Conservation (phyloP, 2,113 vertebrate genomes). For the Bos indicus region DNA sequence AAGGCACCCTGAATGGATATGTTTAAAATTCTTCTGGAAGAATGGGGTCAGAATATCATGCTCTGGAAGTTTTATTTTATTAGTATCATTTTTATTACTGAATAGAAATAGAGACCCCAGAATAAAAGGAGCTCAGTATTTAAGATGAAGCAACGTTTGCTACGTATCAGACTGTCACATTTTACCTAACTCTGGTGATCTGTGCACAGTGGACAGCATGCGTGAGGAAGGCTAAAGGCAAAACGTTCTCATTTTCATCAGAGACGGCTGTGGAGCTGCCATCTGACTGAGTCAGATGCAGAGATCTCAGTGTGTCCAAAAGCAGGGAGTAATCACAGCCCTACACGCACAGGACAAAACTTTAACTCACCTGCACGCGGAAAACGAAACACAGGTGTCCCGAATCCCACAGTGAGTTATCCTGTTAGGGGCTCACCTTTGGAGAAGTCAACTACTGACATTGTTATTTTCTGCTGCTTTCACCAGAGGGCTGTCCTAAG, state of each 20-base stretch:
- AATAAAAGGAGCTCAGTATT: not conserved
- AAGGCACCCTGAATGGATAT: not conserved
- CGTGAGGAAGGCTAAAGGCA: not conserved
- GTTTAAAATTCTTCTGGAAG: not conserved
- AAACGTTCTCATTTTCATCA: not conserved
- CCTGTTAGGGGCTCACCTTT: not conserved
- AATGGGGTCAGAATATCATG: not conserved
- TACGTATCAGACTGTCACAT: not conserved
- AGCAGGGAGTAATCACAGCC: not conserved
- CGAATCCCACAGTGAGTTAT: not conserved
- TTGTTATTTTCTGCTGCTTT: not conserved
- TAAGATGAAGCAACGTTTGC: not conserved
- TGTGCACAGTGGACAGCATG: not conserved
- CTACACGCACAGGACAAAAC: not conserved
- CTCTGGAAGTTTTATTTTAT: not conserved
- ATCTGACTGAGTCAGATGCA: not conserved
- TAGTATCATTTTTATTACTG: not conserved
- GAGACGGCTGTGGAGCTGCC: not conserved
- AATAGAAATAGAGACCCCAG: not conserved
- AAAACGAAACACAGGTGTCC: not conserved
- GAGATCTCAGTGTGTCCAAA: not conserved
- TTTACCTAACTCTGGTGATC: not conserved
- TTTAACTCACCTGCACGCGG: not conserved
- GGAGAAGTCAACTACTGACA: not conserved
- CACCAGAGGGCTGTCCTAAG: not conserved